phyloP scores from a whole-genome alignment of 2,888 invertebrate genomes.

The Esperia sulphurella region DNA sequence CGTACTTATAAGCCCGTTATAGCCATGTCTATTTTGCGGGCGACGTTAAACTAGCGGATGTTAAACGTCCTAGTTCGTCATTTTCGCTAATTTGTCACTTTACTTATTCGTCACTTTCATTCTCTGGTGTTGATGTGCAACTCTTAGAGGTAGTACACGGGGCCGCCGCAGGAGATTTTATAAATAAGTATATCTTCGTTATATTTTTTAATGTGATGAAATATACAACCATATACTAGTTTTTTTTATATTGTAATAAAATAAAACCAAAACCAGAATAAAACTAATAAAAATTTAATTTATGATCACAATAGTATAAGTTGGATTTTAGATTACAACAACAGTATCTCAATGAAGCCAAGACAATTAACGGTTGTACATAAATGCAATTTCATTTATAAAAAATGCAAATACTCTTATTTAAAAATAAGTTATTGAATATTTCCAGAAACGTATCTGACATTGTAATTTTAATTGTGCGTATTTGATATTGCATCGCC shows the following conservation, averaged over 20 bases:
- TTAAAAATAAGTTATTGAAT: neutral
- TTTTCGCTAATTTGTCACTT: no score
- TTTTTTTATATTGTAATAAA: slow-evolving; percentile 17
- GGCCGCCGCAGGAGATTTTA: no score
- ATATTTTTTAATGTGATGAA: no score
- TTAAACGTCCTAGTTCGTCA: no score
- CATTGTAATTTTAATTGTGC: slow-evolving; percentile 3
- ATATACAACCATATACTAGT: no score
- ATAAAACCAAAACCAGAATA: slow-evolving; percentile 44
- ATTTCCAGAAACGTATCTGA: neutral
- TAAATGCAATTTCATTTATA: slow-evolving; percentile 18
- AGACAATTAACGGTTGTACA: slow-evolving; percentile 5
- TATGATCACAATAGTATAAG: slow-evolving; percentile 64
- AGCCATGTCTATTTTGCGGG: no score
- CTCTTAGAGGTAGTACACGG: no score
- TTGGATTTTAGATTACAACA: slow-evolving; percentile 43
- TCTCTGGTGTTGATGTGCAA: no score
- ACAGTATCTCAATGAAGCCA: slow-evolving; percentile 22
- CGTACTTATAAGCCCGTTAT: no score
- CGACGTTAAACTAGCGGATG: no score
- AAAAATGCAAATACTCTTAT: slow-evolving; percentile 13
- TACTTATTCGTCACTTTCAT: no score
- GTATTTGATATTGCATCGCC: slow-evolving; percentile 2
- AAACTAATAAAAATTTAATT: slow-evolving; percentile 71
- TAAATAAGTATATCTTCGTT: no score